A percentile compares a stretch with the other conserved stretches of the same genome.
Evolutionary conservation across 1,140 invertebrate species (phyloP).

Genomic region (Panagrolaimus sp.): DNA sequence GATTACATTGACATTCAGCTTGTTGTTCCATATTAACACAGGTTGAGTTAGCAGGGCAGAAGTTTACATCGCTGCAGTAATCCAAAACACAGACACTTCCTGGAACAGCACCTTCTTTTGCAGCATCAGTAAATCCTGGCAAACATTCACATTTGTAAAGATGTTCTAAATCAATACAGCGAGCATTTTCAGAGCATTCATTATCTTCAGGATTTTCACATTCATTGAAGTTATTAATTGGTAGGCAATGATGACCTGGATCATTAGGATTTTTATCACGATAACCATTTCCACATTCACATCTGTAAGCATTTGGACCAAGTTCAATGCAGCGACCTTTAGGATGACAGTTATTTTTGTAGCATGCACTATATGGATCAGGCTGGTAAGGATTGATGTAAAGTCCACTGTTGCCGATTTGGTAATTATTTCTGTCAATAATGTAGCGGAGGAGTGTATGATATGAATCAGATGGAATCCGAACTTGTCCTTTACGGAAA

Average conservation of each 20-base stretch:
- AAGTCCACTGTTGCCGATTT: constrained; percentile 53
- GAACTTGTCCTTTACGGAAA: constrained; percentile 53
- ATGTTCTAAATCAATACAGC: constrained; percentile 54
- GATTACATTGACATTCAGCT: constrained; percentile 53
- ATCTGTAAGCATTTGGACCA: constrained; percentile 50
- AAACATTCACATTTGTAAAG: constrained; percentile 54
- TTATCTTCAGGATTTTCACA: constrained; percentile 53
- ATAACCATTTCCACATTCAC: constrained; percentile 43
- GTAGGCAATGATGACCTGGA: constrained; percentile 43
- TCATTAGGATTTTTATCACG: constrained; percentile 51
- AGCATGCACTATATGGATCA: constrained; percentile 56
- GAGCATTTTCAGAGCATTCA: constrained; percentile 51
- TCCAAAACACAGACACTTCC: constrained; percentile 53
- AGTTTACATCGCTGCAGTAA: constrained; percentile 56
- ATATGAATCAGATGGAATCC: constrained; percentile 51
- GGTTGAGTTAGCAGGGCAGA: constrained; percentile 53
- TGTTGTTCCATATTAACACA: constrained; percentile 54
- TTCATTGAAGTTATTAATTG: constrained; percentile 48
- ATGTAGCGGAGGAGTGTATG: constrained; percentile 48
- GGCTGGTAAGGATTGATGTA: constrained; percentile 54
- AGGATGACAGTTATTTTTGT: constrained; percentile 56
- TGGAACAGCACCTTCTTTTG: constrained; percentile 47
- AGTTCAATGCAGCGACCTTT: constrained; percentile 54
- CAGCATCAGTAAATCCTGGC: constrained; percentile 44
- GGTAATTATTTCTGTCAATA: constrained; percentile 50